These are phyloP conservation scores for Eutolmus rufibarbis DNA, from an alignment of 2,888 invertebrate species.

Conservation along the genomic window DNA sequence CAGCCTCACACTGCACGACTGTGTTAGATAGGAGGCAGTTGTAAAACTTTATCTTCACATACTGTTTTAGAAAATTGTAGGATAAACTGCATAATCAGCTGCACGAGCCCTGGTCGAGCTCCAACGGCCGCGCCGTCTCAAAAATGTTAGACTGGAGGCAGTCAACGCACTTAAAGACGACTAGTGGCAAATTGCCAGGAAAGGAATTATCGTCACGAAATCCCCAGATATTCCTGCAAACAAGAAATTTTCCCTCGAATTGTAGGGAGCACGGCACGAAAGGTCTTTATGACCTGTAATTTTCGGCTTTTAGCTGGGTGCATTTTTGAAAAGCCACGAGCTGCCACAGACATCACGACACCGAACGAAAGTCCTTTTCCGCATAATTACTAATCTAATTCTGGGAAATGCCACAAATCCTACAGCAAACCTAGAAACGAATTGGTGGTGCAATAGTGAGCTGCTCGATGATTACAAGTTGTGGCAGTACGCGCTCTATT, in stretches of 20 bases:
- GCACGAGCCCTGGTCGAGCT: background rate
- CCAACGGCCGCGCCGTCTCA: background rate
- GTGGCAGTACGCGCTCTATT: background rate
- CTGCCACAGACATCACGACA: slow-evolving; percentile 34
- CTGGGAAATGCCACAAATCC: slow-evolving; percentile 21
- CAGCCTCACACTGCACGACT: background rate
- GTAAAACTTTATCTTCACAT: slow-evolving; percentile 34
- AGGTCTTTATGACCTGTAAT: slow-evolving; percentile 38
- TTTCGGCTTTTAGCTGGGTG: slow-evolving; percentile 36
- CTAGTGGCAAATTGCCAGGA: slow-evolving; percentile 37
- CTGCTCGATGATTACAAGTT: background rate
- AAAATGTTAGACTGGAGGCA: background rate
- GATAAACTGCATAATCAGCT: slow-evolving; percentile 34
- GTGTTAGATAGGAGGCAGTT: slow-evolving; percentile 4
- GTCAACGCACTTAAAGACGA: slow-evolving; percentile 35
- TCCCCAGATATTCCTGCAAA: slow-evolving; percentile 32
- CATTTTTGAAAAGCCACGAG: slow-evolving; percentile 36
- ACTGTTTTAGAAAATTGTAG: slow-evolving; percentile 30
- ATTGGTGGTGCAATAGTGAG: background rate
- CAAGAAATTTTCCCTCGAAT: slow-evolving; percentile 32
- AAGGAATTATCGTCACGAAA: slow-evolving; percentile 36
- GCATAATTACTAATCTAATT: slow-evolving; percentile 35
- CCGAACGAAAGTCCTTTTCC: slow-evolving; percentile 33
- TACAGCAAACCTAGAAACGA: slow-evolving; percentile 7
- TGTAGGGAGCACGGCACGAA: slow-evolving; percentile 33